Base-by-base conservation (phyloP, 1,140 invertebrate species). In the Ruditapes philippinarum region DNA sequence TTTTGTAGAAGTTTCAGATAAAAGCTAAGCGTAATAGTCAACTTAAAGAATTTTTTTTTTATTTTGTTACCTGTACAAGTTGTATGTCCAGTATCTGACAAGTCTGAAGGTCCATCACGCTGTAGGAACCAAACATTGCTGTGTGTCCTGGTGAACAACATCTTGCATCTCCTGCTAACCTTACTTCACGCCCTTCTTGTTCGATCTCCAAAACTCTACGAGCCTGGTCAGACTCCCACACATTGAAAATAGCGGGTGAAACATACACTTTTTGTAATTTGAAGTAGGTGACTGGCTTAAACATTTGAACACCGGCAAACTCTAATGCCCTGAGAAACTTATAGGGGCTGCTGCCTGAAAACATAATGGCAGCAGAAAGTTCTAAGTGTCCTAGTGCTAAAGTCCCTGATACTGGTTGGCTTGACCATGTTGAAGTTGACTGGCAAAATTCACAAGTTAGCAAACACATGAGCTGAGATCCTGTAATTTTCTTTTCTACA, bases 101-200 rank as follows among this genome's bases (percentile, higher is more conserved):
- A 17, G 33, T 80, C 28, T 51, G 19, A 1, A 80, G 25, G 31
- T 80, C 76, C 76, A 80, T 80, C 5, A 57, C 9, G 45, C 45
- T 80, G 45, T 80, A 80, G 5, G 76, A 54, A 31, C 76, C 45
- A 42, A 19, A 80, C 28, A 14, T 51, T 25, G 76, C 76, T 54
- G 76, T 80, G 25, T 80, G 42, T 11, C 76, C 76, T 14, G 74
- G 74, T 19, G 74, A 78, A 36, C 38, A 40, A 49, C 74, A 78
- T 9, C 74, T 5, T n/a, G 45, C 76, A 57, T 80, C 49, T 28
- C 76, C 76, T 31, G 45, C 76, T 28, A 80, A 12, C 22, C 28
- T 12, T 5, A 80, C 31, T 19, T 9, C 2, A 1, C 25, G 1
- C 5, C 45, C 40, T n/a, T 1, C 38, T 28, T 42, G 12, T 19